Base-by-base conservation (phyloP, 30 jellyfish, hydroid and myxozoan species). In the Chrysaora quinquecirrha region DNA sequence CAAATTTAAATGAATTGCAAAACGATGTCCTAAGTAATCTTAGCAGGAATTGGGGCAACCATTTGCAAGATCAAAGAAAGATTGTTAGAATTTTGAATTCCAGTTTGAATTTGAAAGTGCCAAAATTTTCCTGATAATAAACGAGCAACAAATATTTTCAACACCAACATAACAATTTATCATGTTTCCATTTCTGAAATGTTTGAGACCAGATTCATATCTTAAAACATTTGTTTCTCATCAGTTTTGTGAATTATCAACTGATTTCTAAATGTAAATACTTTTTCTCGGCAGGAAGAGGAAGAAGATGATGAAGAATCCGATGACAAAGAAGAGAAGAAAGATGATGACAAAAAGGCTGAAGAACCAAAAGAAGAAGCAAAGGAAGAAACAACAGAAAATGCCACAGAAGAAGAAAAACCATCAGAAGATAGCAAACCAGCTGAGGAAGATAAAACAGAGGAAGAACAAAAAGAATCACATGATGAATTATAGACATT, bases 271-370 rank as follows among this genome's bases (percentile, higher is more conserved):
- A 43, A 43, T 43, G 16, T 6, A 16, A 6, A 6, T 43, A 43
- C 9, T 25, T 73, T 48, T 73, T 47, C 24, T n/a, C 12, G 98
- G 91, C 58, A 81, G 87, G 83, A 85, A 74, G 84, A 85, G 68
- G 80, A 50, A n/a, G 98, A 91, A n/a, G 98, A 91, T 23, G 96
- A 91, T 28, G 96, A 85, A 43, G 84, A 83, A 34, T 85, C 82
- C 19, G 74, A 73, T 29, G 34, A 71, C 23, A 86, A 93, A 65
- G 94, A 82, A 48, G 96, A 86, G 48, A 80, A 76, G 70, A 66
- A 76, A 43, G 82, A 68, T 19, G 90, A 79, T 21, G 91, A 71
- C 18, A 66, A 48, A 27, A 84, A 35, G 82, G 71, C 62, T 30
- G 56, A 24, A 22, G 95, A 85, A 30, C 54, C 21, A 1, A 73